Evolutionary conservation across 2,113 vertebrate genomes (phyloP).

Genomic region (Neogale vison): DNA sequence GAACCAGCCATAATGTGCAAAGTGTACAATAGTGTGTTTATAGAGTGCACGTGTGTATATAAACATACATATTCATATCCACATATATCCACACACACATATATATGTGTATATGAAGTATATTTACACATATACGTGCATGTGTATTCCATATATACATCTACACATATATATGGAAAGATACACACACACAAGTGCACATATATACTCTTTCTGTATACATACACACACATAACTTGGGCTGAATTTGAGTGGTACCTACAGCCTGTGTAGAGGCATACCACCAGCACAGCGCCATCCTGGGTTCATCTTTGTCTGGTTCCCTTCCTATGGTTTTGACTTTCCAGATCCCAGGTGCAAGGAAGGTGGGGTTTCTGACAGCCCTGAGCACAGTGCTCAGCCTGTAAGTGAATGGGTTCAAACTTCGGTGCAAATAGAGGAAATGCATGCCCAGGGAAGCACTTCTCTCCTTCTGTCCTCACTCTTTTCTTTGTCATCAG

Average conservation of each 20-base stretch:
- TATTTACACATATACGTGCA: background rate
- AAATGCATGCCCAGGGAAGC: background rate
- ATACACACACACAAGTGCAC: background rate
- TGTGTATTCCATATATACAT: background rate
- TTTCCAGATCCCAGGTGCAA: conserved; percentile 4
- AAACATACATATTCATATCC: background rate
- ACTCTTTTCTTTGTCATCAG: background rate
- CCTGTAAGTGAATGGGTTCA: background rate
- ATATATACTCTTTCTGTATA: background rate
- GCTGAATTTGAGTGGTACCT: background rate
- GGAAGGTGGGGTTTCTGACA: background rate
- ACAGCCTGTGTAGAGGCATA: background rate
- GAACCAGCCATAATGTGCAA: background rate
- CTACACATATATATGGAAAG: background rate
- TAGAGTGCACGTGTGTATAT: background rate
- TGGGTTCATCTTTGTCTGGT: background rate
- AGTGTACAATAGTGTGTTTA: background rate
- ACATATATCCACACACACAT: background rate
- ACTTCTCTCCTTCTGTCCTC: background rate
- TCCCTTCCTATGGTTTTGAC: background rate
- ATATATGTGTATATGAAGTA: background rate
- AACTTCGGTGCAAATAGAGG: background rate
- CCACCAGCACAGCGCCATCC: background rate
- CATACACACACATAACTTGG: background rate
- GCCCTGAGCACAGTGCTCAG: background rate